phyloP scores from a whole-genome alignment of 2,113 vertebrate species.

The Ramphastos sulfuratus region DNA sequence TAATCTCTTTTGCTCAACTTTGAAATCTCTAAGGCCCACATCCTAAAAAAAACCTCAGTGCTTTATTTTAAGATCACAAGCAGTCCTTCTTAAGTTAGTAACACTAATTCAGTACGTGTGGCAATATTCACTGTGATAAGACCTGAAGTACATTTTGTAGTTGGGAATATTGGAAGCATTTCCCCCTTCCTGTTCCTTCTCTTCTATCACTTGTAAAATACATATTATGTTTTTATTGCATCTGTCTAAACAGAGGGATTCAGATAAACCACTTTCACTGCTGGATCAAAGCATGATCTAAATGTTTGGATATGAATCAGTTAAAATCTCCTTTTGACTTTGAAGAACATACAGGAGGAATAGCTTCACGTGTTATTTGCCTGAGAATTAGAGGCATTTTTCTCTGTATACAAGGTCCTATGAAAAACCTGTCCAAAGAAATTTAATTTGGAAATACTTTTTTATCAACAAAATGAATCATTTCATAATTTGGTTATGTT shows the following conservation, averaged over 20 bases:
- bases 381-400: background rate
- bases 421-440: background rate
- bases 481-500: background rate
- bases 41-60: background rate
- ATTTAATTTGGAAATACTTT: background rate
- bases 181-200: background rate
- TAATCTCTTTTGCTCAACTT: constrained; percentile 71
- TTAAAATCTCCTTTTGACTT: constrained; percentile 7
- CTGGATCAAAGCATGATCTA: background rate
- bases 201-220: background rate
- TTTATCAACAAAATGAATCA: background rate
- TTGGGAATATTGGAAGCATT: background rate
- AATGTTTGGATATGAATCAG: background rate
- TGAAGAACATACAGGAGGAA: background rate
- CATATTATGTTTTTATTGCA: background rate
- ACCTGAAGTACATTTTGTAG: background rate
- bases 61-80: constrained; percentile 1
- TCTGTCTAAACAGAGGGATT: constrained; percentile 2
- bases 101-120: background rate
- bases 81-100: background rate
- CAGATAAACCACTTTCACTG: background rate
- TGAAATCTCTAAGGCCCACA: constrained; percentile 47
- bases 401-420: background rate
- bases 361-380: background rate
- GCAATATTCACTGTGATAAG: background rate